These are phyloP conservation scores for Melanostoma mellinum DNA, from an alignment of 2,888 invertebrate genomes.

Conservation along the genomic window DNA sequence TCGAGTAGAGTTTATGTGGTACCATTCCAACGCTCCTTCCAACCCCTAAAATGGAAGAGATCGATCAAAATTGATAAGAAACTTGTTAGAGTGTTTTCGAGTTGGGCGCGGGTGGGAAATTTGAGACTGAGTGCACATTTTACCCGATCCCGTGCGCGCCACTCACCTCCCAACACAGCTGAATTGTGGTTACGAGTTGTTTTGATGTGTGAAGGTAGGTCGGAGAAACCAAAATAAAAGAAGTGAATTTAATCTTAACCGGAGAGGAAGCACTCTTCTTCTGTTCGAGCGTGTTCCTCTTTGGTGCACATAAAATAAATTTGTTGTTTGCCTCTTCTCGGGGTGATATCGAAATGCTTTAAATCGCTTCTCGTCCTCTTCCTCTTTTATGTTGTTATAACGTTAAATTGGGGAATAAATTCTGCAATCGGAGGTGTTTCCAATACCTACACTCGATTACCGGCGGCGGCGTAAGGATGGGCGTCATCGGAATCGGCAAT, in stretches of 20 bases:
- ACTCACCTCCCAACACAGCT: not conserved
- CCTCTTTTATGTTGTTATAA: slow-evolving; percentile 40
- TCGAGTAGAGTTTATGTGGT: not conserved
- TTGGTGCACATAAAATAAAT: slow-evolving; percentile 60
- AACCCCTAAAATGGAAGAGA: slow-evolving; percentile 52
- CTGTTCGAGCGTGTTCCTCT: slow-evolving; percentile 35
- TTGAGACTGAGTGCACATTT: not conserved
- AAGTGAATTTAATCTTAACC: slow-evolving; percentile 68
- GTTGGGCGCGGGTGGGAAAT: not conserved
- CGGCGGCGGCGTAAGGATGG: slow-evolving; percentile 14
- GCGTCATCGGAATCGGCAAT: not conserved
- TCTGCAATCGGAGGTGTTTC: slow-evolving; percentile 61
- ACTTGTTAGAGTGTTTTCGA: slow-evolving; percentile 67
- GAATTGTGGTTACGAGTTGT: slow-evolving; percentile 55
- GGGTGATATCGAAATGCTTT: slow-evolving; percentile 52
- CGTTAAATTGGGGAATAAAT: slow-evolving; percentile 68
- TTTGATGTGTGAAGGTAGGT: slow-evolving; percentile 55
- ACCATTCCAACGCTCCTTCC: not conserved
- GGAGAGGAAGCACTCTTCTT: slow-evolving; percentile 35
- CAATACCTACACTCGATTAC: slow-evolving; percentile 50
- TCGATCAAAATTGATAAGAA: slow-evolving; percentile 71
- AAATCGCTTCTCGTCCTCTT: slow-evolving; percentile 24
- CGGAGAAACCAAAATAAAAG: slow-evolving; percentile 46
- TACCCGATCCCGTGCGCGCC: not conserved
- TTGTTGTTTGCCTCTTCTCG: slow-evolving; percentile 61